Conservation (phyloP, 2,113 vertebrate genomes). For the Merops nubicus region DNA sequence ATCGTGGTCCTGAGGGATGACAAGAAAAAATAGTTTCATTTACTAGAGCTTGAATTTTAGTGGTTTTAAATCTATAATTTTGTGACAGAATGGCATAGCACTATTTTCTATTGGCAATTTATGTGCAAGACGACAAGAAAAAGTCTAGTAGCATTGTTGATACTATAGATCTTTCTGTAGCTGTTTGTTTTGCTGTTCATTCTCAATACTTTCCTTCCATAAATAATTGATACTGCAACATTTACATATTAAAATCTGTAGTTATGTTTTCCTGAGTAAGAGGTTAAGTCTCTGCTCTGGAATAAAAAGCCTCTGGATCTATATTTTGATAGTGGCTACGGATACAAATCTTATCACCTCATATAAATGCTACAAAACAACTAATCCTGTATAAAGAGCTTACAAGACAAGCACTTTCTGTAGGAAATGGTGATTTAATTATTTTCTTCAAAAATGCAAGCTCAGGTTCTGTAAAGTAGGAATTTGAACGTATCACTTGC, state of each 20-base stretch:
- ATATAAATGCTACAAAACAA: background rate
- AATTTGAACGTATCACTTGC: background rate
- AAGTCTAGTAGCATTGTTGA: background rate
- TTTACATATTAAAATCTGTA: background rate
- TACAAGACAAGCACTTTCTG: background rate
- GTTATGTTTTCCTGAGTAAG: background rate
- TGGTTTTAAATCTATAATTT: constrained; percentile 60
- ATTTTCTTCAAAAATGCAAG: background rate
- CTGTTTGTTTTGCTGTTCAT: background rate
- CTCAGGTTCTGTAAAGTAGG: background rate
- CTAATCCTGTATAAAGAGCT: background rate
- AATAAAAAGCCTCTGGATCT: background rate
- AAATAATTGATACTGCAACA: background rate
- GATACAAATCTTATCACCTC: background rate
- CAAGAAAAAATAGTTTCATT: constrained; percentile 71
- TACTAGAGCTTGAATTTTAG: constrained; percentile 52
- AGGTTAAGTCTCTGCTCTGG: background rate
- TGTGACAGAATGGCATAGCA: background rate
- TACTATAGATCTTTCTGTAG: background rate
- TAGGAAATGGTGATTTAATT: no score
- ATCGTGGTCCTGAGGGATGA: constrained; percentile 49
- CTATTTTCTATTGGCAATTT: constrained; percentile 35
- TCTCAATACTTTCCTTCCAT: background rate
- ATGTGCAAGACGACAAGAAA: background rate
- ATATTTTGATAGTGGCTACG: background rate